Conservation (phyloP, 2,113 vertebrate genomes). For the Lanius collurio region DNA sequence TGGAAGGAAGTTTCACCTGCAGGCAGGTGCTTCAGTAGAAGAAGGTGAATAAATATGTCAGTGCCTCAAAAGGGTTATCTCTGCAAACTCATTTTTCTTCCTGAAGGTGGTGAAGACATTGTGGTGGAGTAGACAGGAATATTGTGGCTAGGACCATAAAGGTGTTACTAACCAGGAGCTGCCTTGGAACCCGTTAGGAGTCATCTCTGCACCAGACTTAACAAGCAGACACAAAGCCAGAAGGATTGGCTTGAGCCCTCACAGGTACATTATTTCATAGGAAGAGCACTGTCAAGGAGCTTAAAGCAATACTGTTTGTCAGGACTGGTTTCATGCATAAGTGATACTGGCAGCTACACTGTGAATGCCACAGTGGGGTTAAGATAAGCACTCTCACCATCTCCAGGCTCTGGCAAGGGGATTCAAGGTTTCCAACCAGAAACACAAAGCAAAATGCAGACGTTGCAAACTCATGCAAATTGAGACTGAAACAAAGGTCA, state of each 20-base stretch:
- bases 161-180: not conserved
- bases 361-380: not conserved
- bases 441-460: slow-evolving; percentile 41
- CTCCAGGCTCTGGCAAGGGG: slow-evolving; percentile 1
- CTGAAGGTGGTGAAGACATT: not conserved
- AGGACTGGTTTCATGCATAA: not conserved
- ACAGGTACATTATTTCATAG: not conserved
- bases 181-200: not conserved
- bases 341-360: not conserved
- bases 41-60: not conserved
- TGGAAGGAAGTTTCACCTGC: not conserved
- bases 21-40: not conserved
- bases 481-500: slow-evolving; percentile 62
- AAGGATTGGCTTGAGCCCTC: not conserved
- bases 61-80: not conserved
- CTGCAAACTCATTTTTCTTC: not conserved
- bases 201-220: not conserved
- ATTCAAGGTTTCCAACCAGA: slow-evolving; percentile 44
- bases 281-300: not conserved
- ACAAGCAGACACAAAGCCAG: not conserved
- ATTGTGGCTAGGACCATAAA: not conserved
- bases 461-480: slow-evolving; percentile 34
- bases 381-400: not conserved
- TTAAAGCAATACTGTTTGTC: not conserved
- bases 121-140: not conserved